Evolutionary conservation across 2,888 invertebrate species (phyloP).

Genomic region (Anorthoa munda): DNA sequence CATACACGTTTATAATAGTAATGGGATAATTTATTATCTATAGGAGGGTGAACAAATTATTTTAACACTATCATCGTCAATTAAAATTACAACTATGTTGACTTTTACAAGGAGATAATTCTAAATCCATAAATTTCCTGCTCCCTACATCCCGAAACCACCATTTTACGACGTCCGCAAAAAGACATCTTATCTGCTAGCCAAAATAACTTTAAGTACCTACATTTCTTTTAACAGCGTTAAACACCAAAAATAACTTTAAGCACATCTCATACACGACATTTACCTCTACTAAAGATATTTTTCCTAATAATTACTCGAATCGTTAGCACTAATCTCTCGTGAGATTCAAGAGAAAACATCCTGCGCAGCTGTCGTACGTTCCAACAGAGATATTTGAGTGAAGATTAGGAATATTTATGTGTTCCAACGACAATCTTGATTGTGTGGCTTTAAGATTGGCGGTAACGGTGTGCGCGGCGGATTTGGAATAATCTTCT

Average conservation of each 20-base stretch:
- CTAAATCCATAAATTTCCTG: background rate
- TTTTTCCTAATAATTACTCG: conserved; percentile 64
- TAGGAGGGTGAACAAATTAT: background rate
- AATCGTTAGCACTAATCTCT: conserved; percentile 64
- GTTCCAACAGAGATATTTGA: conserved; percentile 65
- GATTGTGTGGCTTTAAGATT: conserved; percentile 54
- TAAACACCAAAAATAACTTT: conserved; percentile 21
- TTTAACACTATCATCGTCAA: background rate
- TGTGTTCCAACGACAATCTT: conserved; percentile 61
- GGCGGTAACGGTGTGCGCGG: conserved; percentile 32
- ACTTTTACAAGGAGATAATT: background rate
- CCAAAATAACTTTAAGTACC: background rate
- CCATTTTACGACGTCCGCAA: conserved; percentile 21
- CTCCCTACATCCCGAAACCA: background rate
- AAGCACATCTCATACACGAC: conserved; percentile 18
- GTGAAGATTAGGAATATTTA: conserved; percentile 69
- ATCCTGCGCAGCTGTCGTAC: conserved; percentile 62
- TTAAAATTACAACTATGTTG: background rate
- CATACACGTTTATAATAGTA: too few relatives aligned
- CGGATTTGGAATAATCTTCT: conserved; percentile 46
- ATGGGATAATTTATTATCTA: too few relatives aligned
- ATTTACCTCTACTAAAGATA: conserved; percentile 25
- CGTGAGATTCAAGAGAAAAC: conserved; percentile 61
- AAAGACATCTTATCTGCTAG: conserved; percentile 4
- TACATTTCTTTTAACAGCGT: background rate